phyloP scores from a whole-genome alignment of 2,797 vertebrate species.

The Silurus lanzhouensis region DNA sequence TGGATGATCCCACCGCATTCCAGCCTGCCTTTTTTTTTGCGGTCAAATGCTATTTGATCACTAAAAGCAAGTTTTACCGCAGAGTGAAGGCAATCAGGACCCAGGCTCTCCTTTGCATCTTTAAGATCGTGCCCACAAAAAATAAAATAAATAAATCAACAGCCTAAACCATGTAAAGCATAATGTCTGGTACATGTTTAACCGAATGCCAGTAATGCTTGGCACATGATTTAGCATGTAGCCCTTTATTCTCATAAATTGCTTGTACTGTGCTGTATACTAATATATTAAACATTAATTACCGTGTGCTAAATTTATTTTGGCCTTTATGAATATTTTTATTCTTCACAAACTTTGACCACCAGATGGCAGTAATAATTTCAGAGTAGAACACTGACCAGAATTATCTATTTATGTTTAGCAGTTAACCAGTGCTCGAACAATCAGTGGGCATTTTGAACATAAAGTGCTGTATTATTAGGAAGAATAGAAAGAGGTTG shows the following conservation, averaged over 20 bases:
- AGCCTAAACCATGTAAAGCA: not conserved
- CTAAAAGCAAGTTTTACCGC: not conserved
- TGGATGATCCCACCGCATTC: not conserved
- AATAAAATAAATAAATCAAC: not conserved
- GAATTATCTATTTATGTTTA: not conserved
- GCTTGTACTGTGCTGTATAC: not conserved
- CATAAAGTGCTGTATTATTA: not conserved
- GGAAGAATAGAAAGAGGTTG: not conserved
- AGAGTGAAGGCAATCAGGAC: not conserved
- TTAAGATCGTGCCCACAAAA: not conserved
- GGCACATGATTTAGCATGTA: too few species aligned
- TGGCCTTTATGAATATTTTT: not conserved
- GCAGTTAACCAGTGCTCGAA: not conserved
- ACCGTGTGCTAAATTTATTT: not conserved
- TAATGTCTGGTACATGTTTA: not conserved
- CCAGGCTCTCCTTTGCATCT: not conserved
- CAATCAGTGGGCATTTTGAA: not conserved
- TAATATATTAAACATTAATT: too few species aligned
- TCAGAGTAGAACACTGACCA: not conserved
- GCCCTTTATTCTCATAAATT: not conserved
- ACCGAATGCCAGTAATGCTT: not conserved
- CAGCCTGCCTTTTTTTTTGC: not conserved
- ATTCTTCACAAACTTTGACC: not conserved
- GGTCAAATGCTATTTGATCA: not conserved
- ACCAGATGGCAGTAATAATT: conserved; percentile 49